Evolutionary conservation across 2,888 invertebrate species (phyloP).

Genomic region (Sclerodermus sp.): DNA sequence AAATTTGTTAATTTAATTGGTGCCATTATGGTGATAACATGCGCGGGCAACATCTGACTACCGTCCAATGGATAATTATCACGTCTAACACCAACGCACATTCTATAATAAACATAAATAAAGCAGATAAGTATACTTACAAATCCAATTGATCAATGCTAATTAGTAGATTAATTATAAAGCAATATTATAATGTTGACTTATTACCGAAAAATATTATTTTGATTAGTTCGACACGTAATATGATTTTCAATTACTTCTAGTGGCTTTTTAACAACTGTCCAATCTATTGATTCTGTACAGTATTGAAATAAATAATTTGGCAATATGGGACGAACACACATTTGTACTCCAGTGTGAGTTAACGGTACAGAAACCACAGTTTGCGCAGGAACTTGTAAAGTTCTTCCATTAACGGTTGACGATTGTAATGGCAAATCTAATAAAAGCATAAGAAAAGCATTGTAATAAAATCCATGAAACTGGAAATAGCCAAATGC

Average conservation of each 20-base stretch:
- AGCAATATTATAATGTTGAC: neutral
- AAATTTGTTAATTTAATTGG: conserved; percentile 85
- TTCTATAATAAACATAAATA: conserved; percentile 60
- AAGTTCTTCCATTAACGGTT: conserved; percentile 35
- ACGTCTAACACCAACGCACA: conserved; percentile 77
- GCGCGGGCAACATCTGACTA: conserved; percentile 73
- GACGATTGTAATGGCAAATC: conserved; percentile 36
- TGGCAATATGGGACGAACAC: conserved; percentile 69
- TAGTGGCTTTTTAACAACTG: conserved; percentile 60
- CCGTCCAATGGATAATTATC: conserved; percentile 78
- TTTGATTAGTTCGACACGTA: conserved; percentile 49
- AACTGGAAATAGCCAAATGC: neutral
- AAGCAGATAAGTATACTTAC: no score
- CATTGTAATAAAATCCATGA: conserved; percentile 1
- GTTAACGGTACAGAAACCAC: conserved; percentile 76
- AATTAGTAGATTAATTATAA: no score
- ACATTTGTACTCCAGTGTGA: conserved; percentile 74
- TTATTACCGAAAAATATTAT: conserved; percentile 56
- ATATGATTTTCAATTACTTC: conserved; percentile 49
- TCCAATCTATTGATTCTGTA: conserved; percentile 66
- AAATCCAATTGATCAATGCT: no score
- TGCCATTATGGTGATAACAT: conserved; percentile 81
- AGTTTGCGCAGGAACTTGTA: conserved; percentile 61
- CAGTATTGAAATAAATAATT: conserved; percentile 62
- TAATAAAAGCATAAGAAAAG: conserved; percentile 13